Conservation (phyloP, 2,113 vertebrate genomes). For the Vidua macroura region DNA sequence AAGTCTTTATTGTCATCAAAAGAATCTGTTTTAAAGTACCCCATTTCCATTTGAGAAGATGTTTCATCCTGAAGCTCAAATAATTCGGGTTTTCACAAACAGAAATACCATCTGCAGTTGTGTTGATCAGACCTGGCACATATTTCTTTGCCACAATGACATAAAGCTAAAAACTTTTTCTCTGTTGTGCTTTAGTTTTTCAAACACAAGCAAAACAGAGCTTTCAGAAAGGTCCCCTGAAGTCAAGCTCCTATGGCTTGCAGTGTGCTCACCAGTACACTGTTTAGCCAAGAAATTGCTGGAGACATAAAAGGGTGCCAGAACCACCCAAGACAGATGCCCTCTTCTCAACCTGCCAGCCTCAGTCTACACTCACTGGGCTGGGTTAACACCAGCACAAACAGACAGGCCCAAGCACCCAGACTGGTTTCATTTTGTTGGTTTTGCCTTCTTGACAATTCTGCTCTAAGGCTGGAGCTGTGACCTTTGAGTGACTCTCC, state of each 20-base stretch:
- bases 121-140: background rate
- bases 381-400: fast-evolving
- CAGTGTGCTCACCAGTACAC: background rate
- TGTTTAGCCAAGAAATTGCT: background rate
- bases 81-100: background rate
- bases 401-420: background rate
- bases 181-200: background rate
- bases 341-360: background rate
- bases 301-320: background rate
- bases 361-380: fast-evolving
- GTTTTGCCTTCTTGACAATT: background rate
- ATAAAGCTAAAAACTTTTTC: background rate
- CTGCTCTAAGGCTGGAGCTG: background rate
- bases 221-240: background rate
- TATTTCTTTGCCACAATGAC: background rate
- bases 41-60: background rate
- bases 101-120: background rate
- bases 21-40: background rate
- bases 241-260: background rate
- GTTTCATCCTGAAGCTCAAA: background rate
- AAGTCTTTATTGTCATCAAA: background rate
- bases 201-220: background rate
- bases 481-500: background rate
- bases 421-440: background rate
- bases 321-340: background rate